These are phyloP conservation scores for Mesembrinibis cayennensis DNA, from an alignment of 2,113 vertebrate genomes.

Conservation along the genomic window DNA sequence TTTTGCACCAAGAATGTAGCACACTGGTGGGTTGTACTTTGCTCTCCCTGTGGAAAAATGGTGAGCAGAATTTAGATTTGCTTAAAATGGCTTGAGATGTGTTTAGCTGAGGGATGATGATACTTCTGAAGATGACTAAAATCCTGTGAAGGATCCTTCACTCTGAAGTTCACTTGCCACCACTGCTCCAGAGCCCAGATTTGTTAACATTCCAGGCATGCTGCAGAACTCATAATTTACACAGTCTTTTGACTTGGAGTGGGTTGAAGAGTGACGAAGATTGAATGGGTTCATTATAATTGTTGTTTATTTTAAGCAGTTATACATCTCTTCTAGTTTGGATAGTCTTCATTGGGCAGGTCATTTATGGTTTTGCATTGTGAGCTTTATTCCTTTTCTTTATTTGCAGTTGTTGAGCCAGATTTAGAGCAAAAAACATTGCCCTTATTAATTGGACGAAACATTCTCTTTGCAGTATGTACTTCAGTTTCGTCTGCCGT, in stretches of 20 bases:
- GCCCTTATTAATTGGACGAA: not conserved
- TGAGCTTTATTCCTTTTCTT: not conserved
- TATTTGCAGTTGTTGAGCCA: not conserved
- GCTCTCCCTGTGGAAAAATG: not conserved
- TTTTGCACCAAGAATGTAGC: not conserved
- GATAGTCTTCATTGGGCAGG: not conserved
- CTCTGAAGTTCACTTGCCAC: not conserved
- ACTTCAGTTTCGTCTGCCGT: not conserved
- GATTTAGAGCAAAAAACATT: not conserved
- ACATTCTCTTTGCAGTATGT: not conserved
- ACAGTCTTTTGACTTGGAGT: not conserved
- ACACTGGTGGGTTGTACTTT: not conserved
- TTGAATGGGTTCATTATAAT: not conserved
- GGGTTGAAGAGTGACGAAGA: slow-evolving; percentile 6
- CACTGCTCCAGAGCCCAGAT: not conserved
- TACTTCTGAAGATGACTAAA: not conserved
- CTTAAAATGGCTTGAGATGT: not conserved
- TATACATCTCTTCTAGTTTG: not conserved
- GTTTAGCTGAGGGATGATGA: not conserved
- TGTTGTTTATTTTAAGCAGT: not conserved
- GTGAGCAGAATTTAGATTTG: not conserved
- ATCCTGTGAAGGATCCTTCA: not conserved
- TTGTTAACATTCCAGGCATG: slow-evolving; percentile 3
- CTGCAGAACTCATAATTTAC: not conserved
- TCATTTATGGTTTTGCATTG: not conserved